A percentile compares a stretch with the other conserved stretches of the same genome.
Evolutionary conservation across 2,113 vertebrate species (phyloP).

Genomic region (human): GRCh38 chr9:13844501-13845000

Average conservation of each 20-base stretch:
- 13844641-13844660: not conserved
- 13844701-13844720: not conserved
- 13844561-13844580: not conserved
- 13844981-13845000: not conserved
- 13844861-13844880: not conserved
- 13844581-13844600: not conserved
- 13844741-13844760: not conserved
- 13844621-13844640: not conserved
- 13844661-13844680: not conserved
- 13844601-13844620: not conserved
- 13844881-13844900: not conserved
- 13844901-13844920: not conserved
- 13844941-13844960: not conserved
- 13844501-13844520: not conserved
- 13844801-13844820: not conserved
- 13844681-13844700: not conserved
- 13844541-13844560: not conserved
- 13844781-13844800: not conserved
- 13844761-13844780: not conserved
- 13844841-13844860: not conserved
- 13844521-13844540: not conserved
- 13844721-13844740: not conserved
- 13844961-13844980: not conserved
- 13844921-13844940: not conserved
- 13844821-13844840: not conserved